Percentiles rank a stretch among this genome's conserved stretches.
Conservation (phyloP, 1,140 invertebrate genomes). For the Brachionus paranguensis region DNA sequence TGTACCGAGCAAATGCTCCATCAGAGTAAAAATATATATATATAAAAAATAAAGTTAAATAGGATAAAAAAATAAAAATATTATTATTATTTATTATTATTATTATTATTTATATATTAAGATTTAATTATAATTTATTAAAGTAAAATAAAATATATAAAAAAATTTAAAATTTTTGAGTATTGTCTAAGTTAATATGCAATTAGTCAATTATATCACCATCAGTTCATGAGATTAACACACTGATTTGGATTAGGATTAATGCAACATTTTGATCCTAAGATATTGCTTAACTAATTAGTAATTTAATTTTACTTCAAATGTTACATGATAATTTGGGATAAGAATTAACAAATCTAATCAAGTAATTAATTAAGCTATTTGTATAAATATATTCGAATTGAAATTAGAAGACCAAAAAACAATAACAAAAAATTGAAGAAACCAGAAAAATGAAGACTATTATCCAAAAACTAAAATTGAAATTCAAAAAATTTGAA, state of each 20-base stretch:
- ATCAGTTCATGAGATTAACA: background rate
- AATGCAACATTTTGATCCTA: background rate
- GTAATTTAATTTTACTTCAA: background rate
- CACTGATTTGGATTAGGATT: background rate
- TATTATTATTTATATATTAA: too few relatives aligned
- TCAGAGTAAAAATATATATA: too few relatives aligned
- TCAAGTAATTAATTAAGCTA: background rate
- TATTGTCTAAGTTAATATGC: background rate
- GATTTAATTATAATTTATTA: too few relatives aligned
- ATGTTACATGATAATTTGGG: background rate
- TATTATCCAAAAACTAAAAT: background rate
- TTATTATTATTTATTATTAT: too few relatives aligned
- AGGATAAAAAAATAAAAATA: too few relatives aligned
- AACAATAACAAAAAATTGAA: background rate
- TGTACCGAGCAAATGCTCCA: too few relatives aligned
- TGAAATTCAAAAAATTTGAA: background rate
- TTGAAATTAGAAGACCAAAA: background rate
- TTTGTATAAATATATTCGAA: background rate
- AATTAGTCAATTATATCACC: background rate
- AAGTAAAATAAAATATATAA: too few relatives aligned
- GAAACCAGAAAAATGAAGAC: background rate
- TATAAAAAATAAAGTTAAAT: too few relatives aligned
- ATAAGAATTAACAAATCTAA: background rate
- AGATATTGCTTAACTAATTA: background rate
- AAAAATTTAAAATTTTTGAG: too few relatives aligned